These are phyloP conservation scores for Megaustenia siamemsis DNA, from an alignment of 2,888 invertebrate genomes.

Conservation along the genomic window DNA sequence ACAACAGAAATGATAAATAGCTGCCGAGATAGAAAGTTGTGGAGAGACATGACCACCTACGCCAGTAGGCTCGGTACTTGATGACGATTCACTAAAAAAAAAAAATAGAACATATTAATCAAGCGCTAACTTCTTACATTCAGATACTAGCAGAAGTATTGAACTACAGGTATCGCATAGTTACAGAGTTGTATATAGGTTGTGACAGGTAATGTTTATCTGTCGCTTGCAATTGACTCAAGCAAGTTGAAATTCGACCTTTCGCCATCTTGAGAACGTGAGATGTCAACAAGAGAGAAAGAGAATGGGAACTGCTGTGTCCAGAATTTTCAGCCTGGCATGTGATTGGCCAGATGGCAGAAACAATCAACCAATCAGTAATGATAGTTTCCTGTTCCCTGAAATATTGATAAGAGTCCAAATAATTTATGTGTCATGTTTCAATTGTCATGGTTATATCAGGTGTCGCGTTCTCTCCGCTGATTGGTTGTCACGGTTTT, in stretches of 20 bases:
- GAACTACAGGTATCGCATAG: too few relatives aligned
- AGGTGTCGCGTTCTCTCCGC: too few relatives aligned
- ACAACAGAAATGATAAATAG: too few relatives aligned
- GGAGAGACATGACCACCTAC: too few relatives aligned
- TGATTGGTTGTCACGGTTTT: too few relatives aligned
- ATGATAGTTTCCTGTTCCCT: not conserved
- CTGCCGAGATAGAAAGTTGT: too few relatives aligned
- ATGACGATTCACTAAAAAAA: too few relatives aligned
- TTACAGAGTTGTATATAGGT: too few relatives aligned
- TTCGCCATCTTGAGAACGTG: not conserved
- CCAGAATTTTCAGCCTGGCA: not conserved
- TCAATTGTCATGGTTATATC: not conserved
- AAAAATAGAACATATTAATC: too few relatives aligned
- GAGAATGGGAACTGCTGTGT: not conserved
- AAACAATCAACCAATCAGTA: not conserved
- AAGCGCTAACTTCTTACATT: too few relatives aligned
- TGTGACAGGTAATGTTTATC: not conserved
- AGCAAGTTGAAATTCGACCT: not conserved
- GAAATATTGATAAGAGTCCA: not conserved
- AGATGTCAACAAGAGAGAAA: not conserved
- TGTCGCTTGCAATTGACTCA: not conserved
- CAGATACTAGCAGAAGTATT: too few relatives aligned
- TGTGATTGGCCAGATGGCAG: not conserved
- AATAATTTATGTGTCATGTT: not conserved
- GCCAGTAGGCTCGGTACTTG: too few relatives aligned